Conservation (phyloP, 2,888 invertebrate genomes). For the Cryptocephalus primarius region DNA sequence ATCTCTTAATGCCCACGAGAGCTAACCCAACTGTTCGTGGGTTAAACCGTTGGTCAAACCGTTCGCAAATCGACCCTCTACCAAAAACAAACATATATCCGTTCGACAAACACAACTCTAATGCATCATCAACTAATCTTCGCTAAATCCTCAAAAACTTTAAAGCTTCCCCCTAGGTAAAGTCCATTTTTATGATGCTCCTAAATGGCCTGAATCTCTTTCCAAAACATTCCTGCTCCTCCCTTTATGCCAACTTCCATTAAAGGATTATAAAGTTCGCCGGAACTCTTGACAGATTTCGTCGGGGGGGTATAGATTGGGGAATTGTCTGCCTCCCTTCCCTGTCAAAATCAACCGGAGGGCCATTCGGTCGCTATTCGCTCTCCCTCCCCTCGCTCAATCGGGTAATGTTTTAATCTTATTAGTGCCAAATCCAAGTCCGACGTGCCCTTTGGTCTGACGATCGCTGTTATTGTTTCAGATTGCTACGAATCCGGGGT, state of each 20-base stretch:
- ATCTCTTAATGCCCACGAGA: too few species aligned
- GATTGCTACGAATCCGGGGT: too few species aligned
- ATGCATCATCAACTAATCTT: conserved; percentile 6
- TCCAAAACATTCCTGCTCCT: conserved; percentile 12
- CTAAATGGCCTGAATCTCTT: conserved; percentile 11
- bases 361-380: conserved; percentile 7
- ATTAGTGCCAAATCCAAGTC: conserved; percentile 9
- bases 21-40: too few species aligned
- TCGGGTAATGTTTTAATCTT: conserved; percentile 17
- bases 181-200: conserved; percentile 6
- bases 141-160: conserved; percentile 3
- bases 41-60: too few species aligned
- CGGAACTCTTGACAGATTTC: conserved; percentile 17
- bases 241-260: conserved; percentile 15
- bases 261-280: conserved; percentile 19
- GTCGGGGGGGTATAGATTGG: conserved; percentile 8
- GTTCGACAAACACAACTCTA: conserved; percentile 9
- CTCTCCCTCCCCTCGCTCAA: conserved; percentile 8
- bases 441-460: conserved; percentile 4
- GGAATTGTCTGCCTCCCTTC: conserved; percentile 13
- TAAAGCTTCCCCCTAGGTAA: background rate
- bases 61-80: conserved; percentile 6
- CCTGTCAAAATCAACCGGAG: conserved; percentile 18
- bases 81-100: conserved; percentile 10
- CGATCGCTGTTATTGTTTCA: conserved; percentile 1